Conservation (phyloP, 2,797 vertebrate genomes). For the Luscinia luscinia region DNA sequence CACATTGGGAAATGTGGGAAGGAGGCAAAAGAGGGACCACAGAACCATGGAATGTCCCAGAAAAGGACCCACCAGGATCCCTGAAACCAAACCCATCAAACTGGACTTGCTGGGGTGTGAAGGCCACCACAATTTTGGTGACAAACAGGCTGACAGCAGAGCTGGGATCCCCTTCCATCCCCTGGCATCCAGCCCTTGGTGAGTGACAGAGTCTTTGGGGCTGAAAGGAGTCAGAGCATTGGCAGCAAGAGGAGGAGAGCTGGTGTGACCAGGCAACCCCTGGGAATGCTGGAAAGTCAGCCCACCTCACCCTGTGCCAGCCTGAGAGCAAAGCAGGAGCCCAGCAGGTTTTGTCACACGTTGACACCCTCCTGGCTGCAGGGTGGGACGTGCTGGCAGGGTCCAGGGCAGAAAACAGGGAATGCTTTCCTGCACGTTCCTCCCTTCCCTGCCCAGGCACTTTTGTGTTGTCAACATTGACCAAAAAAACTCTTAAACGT, state of each 20-base stretch:
- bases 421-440: not conserved
- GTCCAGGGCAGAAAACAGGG: not conserved
- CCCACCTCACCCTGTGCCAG: not conserved
- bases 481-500: not conserved
- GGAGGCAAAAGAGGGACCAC: not conserved
- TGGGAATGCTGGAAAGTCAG: not conserved
- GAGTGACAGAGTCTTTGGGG: rapidly evolving
- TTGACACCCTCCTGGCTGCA: not conserved
- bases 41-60: not conserved
- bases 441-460: rapidly evolving
- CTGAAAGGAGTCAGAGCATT: not conserved
- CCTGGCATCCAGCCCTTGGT: not conserved
- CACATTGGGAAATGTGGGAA: rapidly evolving
- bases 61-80: not conserved
- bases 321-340: not conserved
- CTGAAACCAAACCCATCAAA: not conserved
- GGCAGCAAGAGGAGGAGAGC: not conserved
- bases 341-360: not conserved
- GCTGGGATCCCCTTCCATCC: not conserved
- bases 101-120: not conserved
- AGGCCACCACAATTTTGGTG: not conserved
- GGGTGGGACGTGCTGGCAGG: not conserved
- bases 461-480: rapidly evolving
- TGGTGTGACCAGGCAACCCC: not conserved
- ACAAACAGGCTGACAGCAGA: not conserved